Conservation (phyloP, 2,113 vertebrate species). For the Labeo catla region DNA sequence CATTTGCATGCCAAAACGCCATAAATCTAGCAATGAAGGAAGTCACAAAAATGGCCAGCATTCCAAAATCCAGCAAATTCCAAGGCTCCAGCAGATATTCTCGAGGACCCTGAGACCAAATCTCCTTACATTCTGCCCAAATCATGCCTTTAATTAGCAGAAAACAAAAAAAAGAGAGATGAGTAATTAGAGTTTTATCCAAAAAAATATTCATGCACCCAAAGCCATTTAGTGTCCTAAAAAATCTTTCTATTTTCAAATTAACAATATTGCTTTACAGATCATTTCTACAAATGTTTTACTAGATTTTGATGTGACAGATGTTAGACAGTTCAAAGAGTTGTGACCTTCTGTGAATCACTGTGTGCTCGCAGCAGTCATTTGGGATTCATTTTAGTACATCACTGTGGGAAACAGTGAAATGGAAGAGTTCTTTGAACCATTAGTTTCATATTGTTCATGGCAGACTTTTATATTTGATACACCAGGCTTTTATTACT, state of each 20-base stretch:
- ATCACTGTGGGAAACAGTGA: slow-evolving; percentile 29
- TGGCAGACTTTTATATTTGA: background rate
- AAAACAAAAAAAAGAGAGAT: background rate
- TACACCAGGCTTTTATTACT: background rate
- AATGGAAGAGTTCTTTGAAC: background rate
- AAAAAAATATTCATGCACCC: background rate
- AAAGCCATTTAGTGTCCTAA: background rate
- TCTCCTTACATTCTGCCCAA: slow-evolving; percentile 94
- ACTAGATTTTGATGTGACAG: slow-evolving; percentile 21
- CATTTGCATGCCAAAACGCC: slow-evolving; percentile 93
- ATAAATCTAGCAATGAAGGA: slow-evolving; percentile 95
- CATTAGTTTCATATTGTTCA: background rate
- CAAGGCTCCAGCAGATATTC: slow-evolving; percentile 95
- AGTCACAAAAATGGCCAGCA: slow-evolving; percentile 91
- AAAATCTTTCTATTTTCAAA: background rate
- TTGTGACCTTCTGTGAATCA: slow-evolving; percentile 13
- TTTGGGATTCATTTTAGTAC: slow-evolving; percentile 34
- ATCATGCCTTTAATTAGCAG: slow-evolving; percentile 85
- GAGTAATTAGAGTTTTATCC: background rate
- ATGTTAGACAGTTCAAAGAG: slow-evolving; percentile 27
- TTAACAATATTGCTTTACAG: background rate
- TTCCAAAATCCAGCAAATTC: slow-evolving; percentile 97
- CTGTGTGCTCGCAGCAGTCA: slow-evolving; percentile 38
- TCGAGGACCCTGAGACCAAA: slow-evolving; percentile 92
- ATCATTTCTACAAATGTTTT: background rate